A percentile compares a stretch with the other conserved stretches of the same genome.
phyloP scores from a whole-genome alignment of 2,113 vertebrate genomes.

The Platichthys flesus region DNA sequence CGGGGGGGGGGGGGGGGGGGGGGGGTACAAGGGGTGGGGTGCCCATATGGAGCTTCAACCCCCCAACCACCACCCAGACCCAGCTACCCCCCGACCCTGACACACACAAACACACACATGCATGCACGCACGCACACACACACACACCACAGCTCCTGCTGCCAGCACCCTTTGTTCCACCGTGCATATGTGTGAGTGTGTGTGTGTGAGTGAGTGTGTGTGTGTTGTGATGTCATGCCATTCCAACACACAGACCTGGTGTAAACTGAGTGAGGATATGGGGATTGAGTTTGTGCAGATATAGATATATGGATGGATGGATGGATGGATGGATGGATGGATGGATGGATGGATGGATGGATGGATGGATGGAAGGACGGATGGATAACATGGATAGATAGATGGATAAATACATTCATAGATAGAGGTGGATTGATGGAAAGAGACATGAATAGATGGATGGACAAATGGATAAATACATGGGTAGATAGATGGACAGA shows the following conservation, averaged over 20 bases:
- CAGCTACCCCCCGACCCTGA: background rate
- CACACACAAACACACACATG: slow-evolving; percentile 14
- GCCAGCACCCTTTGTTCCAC: slow-evolving; percentile 68
- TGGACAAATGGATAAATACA: background rate
- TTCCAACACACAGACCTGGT: slow-evolving; percentile 70
- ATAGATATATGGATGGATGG: background rate
- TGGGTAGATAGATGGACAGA: slow-evolving; percentile 1
- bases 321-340: background rate
- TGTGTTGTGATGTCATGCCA: slow-evolving; percentile 42
- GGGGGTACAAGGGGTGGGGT: slow-evolving; percentile 38
- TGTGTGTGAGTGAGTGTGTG: slow-evolving; percentile 19
- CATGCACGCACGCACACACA: slow-evolving; percentile 6
- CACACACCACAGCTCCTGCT: slow-evolving; percentile 58
- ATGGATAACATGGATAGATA: too few relatives aligned
- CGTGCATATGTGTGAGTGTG: background rate
- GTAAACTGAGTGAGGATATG: background rate
- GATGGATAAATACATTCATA: background rate
- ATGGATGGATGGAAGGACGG: background rate
- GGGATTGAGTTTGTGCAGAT: background rate
- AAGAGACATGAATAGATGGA: background rate
- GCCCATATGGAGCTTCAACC: slow-evolving; percentile 79
- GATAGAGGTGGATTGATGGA: background rate
- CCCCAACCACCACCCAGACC: slow-evolving; percentile 9
- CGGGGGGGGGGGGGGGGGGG: slow-evolving; percentile 39
- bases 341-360: background rate